These are phyloP conservation scores for Drosophila bipectinata DNA, from an alignment of 1,140 invertebrate species.

Conservation along the genomic window DNA sequence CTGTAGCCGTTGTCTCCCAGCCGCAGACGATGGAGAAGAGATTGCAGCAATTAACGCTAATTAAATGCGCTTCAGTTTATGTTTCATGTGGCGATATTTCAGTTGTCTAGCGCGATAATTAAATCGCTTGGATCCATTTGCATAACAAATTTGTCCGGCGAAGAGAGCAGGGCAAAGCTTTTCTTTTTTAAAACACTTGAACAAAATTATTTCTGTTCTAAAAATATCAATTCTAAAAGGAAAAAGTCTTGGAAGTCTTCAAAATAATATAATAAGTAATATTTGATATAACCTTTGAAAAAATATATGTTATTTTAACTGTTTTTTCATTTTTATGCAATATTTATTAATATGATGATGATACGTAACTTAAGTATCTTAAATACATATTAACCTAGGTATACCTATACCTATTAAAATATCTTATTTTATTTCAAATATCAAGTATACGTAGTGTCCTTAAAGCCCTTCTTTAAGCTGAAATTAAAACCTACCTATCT, in stretches of 20 bases:
- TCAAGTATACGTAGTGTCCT: too few relatives aligned
- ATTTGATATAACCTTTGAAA: too few relatives aligned
- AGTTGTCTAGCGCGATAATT: constrained; percentile 82
- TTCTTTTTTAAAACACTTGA: constrained; percentile 15
- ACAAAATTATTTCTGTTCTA: neutral
- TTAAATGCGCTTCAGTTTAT: constrained; percentile 82
- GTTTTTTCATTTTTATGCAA: neutral
- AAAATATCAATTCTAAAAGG: neutral
- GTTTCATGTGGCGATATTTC: constrained; percentile 82
- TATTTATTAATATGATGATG: neutral
- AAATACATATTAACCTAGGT: too few relatives aligned
- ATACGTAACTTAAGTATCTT: neutral
- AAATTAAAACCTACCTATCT: too few relatives aligned
- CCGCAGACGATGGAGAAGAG: constrained; percentile 64
- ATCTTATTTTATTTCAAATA: too few relatives aligned
- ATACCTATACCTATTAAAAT: too few relatives aligned
- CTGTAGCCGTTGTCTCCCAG: constrained; percentile 19
- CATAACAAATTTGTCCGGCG: constrained; percentile 73
- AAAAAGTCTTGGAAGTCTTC: neutral
- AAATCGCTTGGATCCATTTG: constrained; percentile 76
- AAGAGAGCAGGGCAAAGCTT: constrained; percentile 8
- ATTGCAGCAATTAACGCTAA: constrained; percentile 82
- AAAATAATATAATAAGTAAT: neutral
- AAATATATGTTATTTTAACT: too few relatives aligned
- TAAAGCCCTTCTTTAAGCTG: too few relatives aligned